Evolutionary conservation across 1,140 invertebrate species (phyloP).

Genomic region (Mesaphorura yosii): DNA sequence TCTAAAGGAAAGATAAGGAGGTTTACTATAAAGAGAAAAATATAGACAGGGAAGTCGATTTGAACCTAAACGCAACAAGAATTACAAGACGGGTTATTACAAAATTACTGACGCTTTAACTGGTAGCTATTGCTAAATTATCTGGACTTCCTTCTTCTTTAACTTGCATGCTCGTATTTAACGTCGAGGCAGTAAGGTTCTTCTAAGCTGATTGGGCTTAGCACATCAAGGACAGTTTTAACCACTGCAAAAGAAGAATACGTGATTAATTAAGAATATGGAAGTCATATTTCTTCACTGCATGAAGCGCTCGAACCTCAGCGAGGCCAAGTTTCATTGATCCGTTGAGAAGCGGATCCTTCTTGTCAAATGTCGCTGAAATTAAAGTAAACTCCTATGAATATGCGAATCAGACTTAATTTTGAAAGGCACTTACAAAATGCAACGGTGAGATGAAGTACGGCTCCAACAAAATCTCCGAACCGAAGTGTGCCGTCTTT

Average conservation of each 20-base stretch:
- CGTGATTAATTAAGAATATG: conserved; percentile 9
- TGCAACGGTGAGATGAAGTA: conserved; percentile 73
- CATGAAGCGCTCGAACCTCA: conserved; percentile 46
- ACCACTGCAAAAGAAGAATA: conserved; percentile 53
- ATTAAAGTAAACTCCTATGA: conserved; percentile 28
- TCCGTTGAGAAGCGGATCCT: conserved; percentile 70
- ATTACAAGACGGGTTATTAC: too few relatives aligned
- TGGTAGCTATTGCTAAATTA: too few relatives aligned
- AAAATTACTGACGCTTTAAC: too few relatives aligned
- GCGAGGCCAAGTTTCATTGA: conserved; percentile 63
- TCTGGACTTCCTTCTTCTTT: too few relatives aligned
- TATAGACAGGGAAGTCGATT: too few relatives aligned
- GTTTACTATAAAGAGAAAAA: too few relatives aligned
- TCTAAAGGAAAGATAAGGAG: too few relatives aligned
- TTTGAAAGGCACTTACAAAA: conserved; percentile 55
- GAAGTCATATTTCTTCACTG: not conserved
- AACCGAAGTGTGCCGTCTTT: conserved; percentile 87
- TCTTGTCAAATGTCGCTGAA: conserved; percentile 64
- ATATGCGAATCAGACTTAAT: conserved; percentile 1
- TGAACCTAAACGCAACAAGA: too few relatives aligned
- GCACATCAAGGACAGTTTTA: conserved; percentile 60
- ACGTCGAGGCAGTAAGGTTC: too few relatives aligned
- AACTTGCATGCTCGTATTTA: too few relatives aligned
- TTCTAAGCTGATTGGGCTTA: too few relatives aligned
- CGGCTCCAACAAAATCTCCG: conserved; percentile 81